These are phyloP conservation scores for Drosophila nigritarsus DNA, from an alignment of 2,888 invertebrate species.

Conservation along the genomic window DNA sequence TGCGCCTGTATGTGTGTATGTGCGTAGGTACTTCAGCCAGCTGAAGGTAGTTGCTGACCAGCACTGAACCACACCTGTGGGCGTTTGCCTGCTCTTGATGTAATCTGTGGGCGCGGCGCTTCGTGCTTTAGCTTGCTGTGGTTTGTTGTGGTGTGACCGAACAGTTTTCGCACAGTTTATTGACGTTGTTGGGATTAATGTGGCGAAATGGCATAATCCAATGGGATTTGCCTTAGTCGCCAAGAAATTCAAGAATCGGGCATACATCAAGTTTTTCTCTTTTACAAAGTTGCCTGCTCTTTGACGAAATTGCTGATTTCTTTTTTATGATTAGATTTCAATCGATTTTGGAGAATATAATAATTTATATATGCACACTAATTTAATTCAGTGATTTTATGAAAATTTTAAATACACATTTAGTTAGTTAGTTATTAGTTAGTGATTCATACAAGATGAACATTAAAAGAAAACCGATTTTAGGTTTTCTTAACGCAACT, in stretches of 20 bases:
- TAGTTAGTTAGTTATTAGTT: neutral
- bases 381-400: neutral
- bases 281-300: neutral
- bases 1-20: conserved; percentile 28
- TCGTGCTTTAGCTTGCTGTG: conserved; percentile 27
- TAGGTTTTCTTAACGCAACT: neutral
- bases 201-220: conserved; percentile 68
- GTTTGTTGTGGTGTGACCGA: conserved; percentile 10
- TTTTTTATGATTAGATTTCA: neutral
- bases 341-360: neutral
- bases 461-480: neutral
- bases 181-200: conserved; percentile 63
- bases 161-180: conserved; percentile 64
- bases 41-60: conserved; percentile 53
- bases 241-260: conserved; percentile 11
- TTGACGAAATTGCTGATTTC: no score
- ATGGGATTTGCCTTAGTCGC: conserved; percentile 70
- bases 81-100: conserved; percentile 39
- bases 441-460: neutral
- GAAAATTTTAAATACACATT: neutral
- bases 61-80: conserved; percentile 61
- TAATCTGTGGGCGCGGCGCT: conserved; percentile 36
- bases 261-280: neutral
- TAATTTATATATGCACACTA: neutral
- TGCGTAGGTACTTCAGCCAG: conserved; percentile 48